Evolutionary conservation across 2,797 vertebrate genomes (phyloP).

Genomic region (Mormyrops boulengeri): DNA sequence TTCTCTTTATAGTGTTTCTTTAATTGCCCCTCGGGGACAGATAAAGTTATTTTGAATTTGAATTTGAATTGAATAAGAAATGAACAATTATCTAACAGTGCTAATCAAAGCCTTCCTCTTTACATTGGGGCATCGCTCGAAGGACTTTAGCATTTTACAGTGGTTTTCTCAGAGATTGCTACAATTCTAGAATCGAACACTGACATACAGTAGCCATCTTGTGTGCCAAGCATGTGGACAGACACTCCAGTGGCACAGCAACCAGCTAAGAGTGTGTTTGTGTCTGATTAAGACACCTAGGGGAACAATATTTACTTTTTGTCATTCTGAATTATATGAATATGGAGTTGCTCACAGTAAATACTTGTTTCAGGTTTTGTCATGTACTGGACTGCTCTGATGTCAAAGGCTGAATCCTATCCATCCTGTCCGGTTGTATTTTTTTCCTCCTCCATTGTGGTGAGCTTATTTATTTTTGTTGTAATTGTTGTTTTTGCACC

Average conservation of each 20-base stretch:
- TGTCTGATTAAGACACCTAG: neutral
- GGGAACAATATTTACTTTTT: neutral
- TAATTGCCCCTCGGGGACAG: too few relatives aligned
- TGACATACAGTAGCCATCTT: too few relatives aligned
- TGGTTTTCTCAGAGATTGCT: neutral
- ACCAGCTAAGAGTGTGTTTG: conserved; percentile 47
- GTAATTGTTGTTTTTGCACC: too few relatives aligned
- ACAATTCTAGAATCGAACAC: conserved; percentile 23
- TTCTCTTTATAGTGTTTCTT: too few relatives aligned
- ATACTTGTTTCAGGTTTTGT: too few relatives aligned
- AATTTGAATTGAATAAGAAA: neutral
- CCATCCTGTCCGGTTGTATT: too few relatives aligned
- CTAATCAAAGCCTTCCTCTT: neutral
- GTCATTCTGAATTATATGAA: neutral
- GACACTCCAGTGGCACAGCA: conserved; percentile 40
- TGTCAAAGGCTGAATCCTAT: too few relatives aligned
- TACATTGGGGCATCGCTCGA: neutral
- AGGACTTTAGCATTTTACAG: neutral
- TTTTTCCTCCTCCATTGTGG: too few relatives aligned
- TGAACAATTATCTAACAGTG: neutral
- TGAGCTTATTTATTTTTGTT: too few relatives aligned
- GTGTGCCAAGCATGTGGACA: conserved; percentile 48
- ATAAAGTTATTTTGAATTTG: too few relatives aligned
- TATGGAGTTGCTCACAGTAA: too few relatives aligned
- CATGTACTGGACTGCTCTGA: too few relatives aligned